These are phyloP conservation scores for Brachionus sp. DNA, from an alignment of 1,140 invertebrate species.

Conservation along the genomic window DNA sequence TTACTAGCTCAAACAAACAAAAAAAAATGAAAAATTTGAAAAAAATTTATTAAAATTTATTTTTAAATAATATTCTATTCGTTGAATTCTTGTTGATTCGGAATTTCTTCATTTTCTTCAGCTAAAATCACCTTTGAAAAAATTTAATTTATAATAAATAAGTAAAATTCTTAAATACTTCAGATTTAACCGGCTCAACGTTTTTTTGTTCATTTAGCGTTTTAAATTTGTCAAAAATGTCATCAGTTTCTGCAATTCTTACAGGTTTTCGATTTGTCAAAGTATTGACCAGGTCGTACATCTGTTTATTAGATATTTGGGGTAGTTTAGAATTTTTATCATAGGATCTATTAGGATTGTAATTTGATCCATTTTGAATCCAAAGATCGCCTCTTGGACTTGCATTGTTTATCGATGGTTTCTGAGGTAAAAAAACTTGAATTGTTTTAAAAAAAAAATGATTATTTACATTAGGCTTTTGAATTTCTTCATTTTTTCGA, in stretches of 20 bases:
- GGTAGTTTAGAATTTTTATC: conserved; percentile 7
- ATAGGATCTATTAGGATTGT: background rate
- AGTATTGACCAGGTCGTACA: conserved; percentile 26
- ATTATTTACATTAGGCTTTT: background rate
- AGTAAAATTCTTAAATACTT: background rate
- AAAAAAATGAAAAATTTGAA: background rate
- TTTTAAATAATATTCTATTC: background rate
- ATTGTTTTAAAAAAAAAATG: background rate
- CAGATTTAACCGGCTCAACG: background rate
- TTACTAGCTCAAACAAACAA: background rate
- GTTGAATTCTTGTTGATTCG: background rate
- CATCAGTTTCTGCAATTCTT: background rate
- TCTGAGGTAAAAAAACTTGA: background rate
- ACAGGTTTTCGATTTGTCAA: conserved; percentile 41
- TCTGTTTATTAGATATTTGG: conserved; percentile 11
- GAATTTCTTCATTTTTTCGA: background rate
- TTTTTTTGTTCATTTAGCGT: background rate
- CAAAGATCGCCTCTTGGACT: background rate
- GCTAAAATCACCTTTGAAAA: background rate
- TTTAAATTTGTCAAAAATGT: conserved; percentile 35
- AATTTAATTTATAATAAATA: background rate
- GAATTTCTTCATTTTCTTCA: background rate
- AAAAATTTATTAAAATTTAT: background rate
- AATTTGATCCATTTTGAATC: background rate
- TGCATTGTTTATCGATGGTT: background rate